Percentiles rank a stretch among this genome's conserved stretches.
These are phyloP conservation scores for Phasianus colchicus DNA, from an alignment of 2,113 vertebrate genomes.

Conservation along the genomic window DNA sequence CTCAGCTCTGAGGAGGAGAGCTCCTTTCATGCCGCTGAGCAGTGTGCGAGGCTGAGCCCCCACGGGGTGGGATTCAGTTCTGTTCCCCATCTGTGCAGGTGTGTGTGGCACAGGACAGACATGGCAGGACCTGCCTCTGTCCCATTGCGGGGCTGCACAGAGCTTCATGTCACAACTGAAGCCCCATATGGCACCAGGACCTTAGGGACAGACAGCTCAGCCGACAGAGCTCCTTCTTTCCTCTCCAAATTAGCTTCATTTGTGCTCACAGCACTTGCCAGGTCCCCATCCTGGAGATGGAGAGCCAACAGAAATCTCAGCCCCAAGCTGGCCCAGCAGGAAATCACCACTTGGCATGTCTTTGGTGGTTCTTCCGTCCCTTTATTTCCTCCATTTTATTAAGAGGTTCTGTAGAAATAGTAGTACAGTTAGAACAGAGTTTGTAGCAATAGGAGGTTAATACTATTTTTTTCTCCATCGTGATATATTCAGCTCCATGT, in stretches of 20 bases:
- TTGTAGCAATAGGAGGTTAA: neutral
- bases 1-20: slow-evolving; percentile 26
- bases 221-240: neutral
- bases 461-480: neutral
- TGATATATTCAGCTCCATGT: neutral
- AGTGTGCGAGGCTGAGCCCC: slow-evolving; percentile 16
- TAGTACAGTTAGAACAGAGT: neutral
- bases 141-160: neutral
- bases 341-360: neutral
- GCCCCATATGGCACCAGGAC: neutral
- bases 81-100: neutral
- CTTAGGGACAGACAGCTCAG: neutral
- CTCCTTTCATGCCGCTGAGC: slow-evolving; percentile 7
- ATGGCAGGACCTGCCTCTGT: neutral
- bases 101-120: neutral
- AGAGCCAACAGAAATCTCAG: neutral
- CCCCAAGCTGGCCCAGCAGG: neutral
- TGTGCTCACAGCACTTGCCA: neutral
- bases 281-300: neutral
- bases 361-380: neutral
- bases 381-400: neutral
- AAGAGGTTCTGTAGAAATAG: neutral
- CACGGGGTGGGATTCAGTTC: neutral
- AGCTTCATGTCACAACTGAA: neutral
- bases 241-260: neutral